A percentile compares a stretch with the other conserved stretches of the same genome.
Conservation (phyloP, 2,797 vertebrate genomes). For the Mormyrops boulengeri region DNA sequence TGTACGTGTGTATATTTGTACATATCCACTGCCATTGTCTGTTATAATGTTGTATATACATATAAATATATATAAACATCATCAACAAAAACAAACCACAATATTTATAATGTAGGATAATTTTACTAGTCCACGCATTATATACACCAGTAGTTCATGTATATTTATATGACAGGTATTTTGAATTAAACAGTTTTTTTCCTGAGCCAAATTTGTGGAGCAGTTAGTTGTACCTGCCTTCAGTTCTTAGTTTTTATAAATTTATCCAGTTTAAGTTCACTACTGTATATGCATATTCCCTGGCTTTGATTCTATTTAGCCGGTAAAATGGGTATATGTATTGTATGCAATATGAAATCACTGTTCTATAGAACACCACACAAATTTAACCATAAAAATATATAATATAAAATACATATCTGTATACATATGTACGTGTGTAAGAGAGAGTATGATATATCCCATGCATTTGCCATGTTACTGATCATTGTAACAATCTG, state of each 20-base stretch:
- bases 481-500: background rate
- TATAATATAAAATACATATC: background rate
- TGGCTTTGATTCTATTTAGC: background rate
- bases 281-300: background rate
- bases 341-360: background rate
- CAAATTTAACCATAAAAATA: conserved; percentile 5
- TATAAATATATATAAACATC: background rate
- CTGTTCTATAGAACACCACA: background rate
- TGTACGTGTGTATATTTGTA: conserved; percentile 1
- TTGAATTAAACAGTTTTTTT: background rate
- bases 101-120: background rate
- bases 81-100: conserved; percentile 5
- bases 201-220: background rate
- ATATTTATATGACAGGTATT: background rate
- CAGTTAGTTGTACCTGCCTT: background rate
- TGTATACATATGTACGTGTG: background rate
- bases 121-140: background rate
- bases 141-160: background rate
- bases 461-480: background rate
- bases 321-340: background rate
- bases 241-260: background rate
- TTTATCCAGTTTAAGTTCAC: background rate
- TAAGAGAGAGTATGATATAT: background rate
- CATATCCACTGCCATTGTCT: conserved; percentile 1
- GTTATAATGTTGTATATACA: background rate